Evolutionary conservation across 2,888 invertebrate species (phyloP), one percentile per base, ranked within the genome.

Genomic region (Conus canariensis): DNA sequence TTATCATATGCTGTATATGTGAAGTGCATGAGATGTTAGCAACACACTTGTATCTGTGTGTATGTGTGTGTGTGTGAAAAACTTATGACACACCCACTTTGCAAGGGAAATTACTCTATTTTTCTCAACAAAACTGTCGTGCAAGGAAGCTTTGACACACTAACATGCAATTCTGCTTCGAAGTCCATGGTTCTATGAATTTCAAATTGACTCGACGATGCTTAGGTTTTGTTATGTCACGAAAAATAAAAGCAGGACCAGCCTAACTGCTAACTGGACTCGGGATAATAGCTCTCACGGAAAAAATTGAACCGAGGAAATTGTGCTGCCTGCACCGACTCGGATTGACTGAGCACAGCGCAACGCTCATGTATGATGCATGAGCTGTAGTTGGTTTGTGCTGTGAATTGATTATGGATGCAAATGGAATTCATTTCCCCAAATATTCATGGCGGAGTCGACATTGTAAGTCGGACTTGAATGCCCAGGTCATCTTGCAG

Each of bases 351-450:
- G 25, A 6, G 10, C 14, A 80, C 25, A 25, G 67, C 67, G 59
- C 64, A 25, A 67, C 45, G 74, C 89, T 89, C 89, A 89, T 89
- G 67, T 85, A 89, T 89, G 85, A 89, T 89, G 89, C 85, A 89
- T 89, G 89, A 89, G 83, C 85, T 9, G 56, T 45, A 59, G 83
- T 85, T 85, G 85, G 58, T 67, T n/a, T 85, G 85, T 60, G 74
- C 45, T 56, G 64, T 89, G 89, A 85, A 89, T 90, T 89, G 67
- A 91, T 91, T 91, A 91, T 91, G 85, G 90, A 91, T 91, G 91
- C 91, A 91, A 91, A 91, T 91, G 64, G 88, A 89, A 91, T 91
- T 90, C 91, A 91, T 89, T 89, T 89, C 89, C 85, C 77, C 89
- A 85, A 85, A 89, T 89, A 89, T 89, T 67, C 85, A 85, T 89